Evolutionary conservation across 2,797 vertebrate species (phyloP).

Genomic region (Acridotheres tristis): DNA sequence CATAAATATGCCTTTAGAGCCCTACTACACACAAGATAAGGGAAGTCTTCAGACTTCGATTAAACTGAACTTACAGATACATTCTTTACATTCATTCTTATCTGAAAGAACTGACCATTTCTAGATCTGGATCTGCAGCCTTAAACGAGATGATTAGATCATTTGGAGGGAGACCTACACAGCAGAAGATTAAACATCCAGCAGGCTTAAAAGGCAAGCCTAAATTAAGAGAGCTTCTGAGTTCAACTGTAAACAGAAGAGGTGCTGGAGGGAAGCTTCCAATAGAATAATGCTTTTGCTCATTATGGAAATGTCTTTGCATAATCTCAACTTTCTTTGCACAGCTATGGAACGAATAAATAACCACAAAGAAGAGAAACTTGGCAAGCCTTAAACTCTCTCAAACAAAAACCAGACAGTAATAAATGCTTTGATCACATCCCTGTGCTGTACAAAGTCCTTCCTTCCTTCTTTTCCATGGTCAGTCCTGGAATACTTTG

Average conservation of each 20-base stretch:
- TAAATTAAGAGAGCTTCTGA: slow-evolving; percentile 1
- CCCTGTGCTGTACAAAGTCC: slow-evolving; percentile 10
- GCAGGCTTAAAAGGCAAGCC: not conserved
- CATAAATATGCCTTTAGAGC: not conserved
- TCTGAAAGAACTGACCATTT: not conserved
- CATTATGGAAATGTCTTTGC: slow-evolving; percentile 56
- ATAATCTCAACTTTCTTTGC: slow-evolving; percentile 57
- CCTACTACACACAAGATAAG: not conserved
- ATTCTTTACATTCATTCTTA: not conserved
- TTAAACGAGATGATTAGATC: not conserved
- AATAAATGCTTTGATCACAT: slow-evolving; percentile 47
- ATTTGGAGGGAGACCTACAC: not conserved
- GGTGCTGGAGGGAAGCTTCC: slow-evolving; percentile 40
- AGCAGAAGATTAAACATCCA: slow-evolving; percentile 2
- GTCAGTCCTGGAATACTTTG: not conserved
- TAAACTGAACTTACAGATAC: not conserved
- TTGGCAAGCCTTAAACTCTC: slow-evolving; percentile 48
- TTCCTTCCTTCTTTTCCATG: slow-evolving; percentile 20
- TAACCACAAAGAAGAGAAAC: slow-evolving; percentile 59
- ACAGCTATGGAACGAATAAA: slow-evolving; percentile 23
- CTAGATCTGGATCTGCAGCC: not conserved
- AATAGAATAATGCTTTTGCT: slow-evolving; percentile 42
- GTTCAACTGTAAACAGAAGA: slow-evolving; percentile 22
- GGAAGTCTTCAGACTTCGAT: not conserved
- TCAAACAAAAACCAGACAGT: slow-evolving; percentile 55